Evolutionary conservation across 2,888 invertebrate species (phyloP), one percentile per base, ranked within the genome.

Genomic region (Bembecia ichneumoniformis): DNA sequence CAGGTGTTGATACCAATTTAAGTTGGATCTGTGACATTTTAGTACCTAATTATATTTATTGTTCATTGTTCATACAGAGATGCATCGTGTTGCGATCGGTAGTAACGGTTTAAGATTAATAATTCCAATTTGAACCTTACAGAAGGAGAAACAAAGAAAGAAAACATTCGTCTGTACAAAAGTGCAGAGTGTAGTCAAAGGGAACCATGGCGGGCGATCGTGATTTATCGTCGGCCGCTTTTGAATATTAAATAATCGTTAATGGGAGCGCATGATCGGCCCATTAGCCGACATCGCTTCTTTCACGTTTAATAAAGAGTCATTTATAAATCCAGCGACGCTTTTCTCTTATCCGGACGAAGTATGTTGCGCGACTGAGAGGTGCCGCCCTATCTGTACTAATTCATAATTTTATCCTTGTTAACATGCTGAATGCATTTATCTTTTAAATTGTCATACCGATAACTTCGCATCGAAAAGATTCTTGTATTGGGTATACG

Each of bases 241-340:
- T 87, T 87, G 87, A 87, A 87, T 87, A 87, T 87, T 87, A 86
- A 87, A 87, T 87, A 87, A 87, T 87, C 79, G 83, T 83, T 86
- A 87, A 87, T 87, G 86, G 84, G 84, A 83, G 86, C 86, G 86
- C 87, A 87, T 87, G 87, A 87, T 86, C 84, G 82, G 79, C 80
- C 87, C 87, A 87, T 87, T 87, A 87, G 84, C 83, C 57, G 55
- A 48, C 82, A 80, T 78, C 82, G 81, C 71, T 87, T 83, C 84
- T 84, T 83, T 84, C 86, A 84, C 82, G 81, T 87, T 86, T 87
- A 87, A 87, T 87, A 87, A 87, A 86, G 83, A 86, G 82, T 83
- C 82, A 87, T 87, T 87, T 87, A 87, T 87, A 87, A 86, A 81
- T 28, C 78, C 77, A 70, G 80, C 76, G 77, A 77, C 75, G 84